phyloP scores from a whole-genome alignment of 2,797 vertebrate genomes.

The Tragopan temminckii region DNA sequence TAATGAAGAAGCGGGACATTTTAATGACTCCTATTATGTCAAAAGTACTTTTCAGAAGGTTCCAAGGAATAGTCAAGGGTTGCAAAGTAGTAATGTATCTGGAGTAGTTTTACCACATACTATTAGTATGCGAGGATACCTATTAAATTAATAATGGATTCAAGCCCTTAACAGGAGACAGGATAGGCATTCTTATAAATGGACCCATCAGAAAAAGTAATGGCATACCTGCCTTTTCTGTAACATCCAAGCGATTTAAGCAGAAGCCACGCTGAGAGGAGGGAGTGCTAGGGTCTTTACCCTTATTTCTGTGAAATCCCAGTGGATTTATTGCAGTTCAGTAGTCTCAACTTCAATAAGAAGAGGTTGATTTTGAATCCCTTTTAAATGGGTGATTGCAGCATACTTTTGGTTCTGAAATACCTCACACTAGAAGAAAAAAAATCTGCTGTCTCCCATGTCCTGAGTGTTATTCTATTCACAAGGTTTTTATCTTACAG shows the following conservation, averaged over 20 bases:
- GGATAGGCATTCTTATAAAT: not conserved
- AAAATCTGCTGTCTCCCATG: not conserved
- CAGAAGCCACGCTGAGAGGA: not conserved
- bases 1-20: not conserved
- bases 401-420: not conserved
- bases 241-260: not conserved
- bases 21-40: conserved; percentile 22
- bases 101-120: not conserved
- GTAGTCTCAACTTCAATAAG: not conserved
- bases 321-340: not conserved
- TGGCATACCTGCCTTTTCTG: not conserved
- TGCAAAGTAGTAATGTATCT: not conserved
- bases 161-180: not conserved
- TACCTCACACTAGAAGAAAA: not conserved
- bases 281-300: not conserved
- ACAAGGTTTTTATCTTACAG: not conserved
- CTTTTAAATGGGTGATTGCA: not conserved
- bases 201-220: not conserved
- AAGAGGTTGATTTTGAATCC: not conserved
- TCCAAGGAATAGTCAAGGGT: conserved; percentile 20
- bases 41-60: conserved; percentile 12
- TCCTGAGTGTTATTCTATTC: not conserved
- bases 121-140: conserved; percentile 4
- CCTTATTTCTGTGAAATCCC: not conserved
- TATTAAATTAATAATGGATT: conserved; percentile 27